phyloP scores from a whole-genome alignment of 2,888 invertebrate species.

The Spialia ferax region DNA sequence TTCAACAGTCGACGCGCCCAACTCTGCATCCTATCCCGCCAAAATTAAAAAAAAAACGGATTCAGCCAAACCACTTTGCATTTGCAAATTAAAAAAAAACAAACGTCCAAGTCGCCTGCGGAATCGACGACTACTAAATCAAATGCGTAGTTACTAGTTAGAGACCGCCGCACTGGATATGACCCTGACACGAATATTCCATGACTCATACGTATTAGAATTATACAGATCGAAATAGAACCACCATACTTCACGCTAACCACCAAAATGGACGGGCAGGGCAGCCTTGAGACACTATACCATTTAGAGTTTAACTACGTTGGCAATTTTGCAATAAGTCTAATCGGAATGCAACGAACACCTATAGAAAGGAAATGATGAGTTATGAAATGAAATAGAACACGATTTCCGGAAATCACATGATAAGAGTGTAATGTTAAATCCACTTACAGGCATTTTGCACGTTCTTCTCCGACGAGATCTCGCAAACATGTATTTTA shows the following conservation, averaged over 20 bases:
- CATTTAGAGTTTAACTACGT: slow-evolving; percentile 40
- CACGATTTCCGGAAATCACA: slow-evolving; percentile 64
- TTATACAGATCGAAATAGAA: slow-evolving; percentile 39
- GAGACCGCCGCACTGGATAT: slow-evolving; percentile 50
- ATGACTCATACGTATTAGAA: slow-evolving; percentile 52
- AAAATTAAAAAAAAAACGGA: slow-evolving; percentile 42
- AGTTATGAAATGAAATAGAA: slow-evolving; percentile 56
- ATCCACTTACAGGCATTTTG: slow-evolving; percentile 78
- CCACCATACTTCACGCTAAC: slow-evolving; percentile 33
- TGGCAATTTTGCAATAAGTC: slow-evolving; percentile 43
- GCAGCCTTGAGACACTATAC: slow-evolving; percentile 14
- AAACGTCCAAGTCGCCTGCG: slow-evolving; percentile 14
- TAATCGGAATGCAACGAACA: slow-evolving; percentile 46
- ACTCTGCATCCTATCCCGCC: slow-evolving; percentile 75
- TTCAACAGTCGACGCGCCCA: slow-evolving; percentile 90
- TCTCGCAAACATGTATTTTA: slow-evolving; percentile 58
- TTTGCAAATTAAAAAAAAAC: slow-evolving; percentile 31
- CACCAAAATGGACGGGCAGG: slow-evolving; percentile 35
- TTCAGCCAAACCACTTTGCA: slow-evolving; percentile 14
- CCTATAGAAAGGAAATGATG: slow-evolving; percentile 50
- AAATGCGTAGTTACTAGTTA: slow-evolving; percentile 59
- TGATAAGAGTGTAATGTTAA: slow-evolving; percentile 53
- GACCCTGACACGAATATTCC: slow-evolving; percentile 64
- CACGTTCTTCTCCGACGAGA: slow-evolving; percentile 54
- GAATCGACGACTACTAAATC: slow-evolving; percentile 28